Conservation (phyloP, 2,888 invertebrate genomes). For the Orchestes rusci region DNA sequence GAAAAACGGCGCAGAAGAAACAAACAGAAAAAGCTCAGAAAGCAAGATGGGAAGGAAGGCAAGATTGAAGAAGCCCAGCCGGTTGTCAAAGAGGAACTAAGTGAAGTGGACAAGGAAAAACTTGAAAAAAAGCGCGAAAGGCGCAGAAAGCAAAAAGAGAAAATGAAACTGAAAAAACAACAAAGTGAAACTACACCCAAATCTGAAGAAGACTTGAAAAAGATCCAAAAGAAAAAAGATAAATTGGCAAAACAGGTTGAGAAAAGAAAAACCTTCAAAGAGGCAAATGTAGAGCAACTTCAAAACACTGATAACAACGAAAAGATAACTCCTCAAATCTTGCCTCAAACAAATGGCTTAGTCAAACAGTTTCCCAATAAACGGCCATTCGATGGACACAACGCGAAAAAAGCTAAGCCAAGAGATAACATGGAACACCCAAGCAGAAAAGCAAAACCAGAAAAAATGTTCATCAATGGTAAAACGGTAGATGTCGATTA, state of each 20-base stretch:
- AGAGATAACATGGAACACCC: constrained; percentile 35
- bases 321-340: too few species aligned
- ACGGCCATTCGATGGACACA: too few species aligned
- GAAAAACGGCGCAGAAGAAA: not conserved
- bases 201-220: constrained; percentile 28
- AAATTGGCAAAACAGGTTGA: constrained; percentile 30
- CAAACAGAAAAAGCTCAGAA: too few species aligned
- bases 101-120: constrained; percentile 20
- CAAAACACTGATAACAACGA: too few species aligned
- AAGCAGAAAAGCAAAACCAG: constrained; percentile 33
- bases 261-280: constrained; percentile 28
- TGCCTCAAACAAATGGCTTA: too few species aligned
- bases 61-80: too few species aligned
- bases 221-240: constrained; percentile 33
- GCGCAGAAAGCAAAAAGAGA: constrained; percentile 19
- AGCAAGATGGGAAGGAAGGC: too few species aligned
- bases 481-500: constrained; percentile 54
- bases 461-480: constrained; percentile 56
- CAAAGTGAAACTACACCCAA: constrained; percentile 6
- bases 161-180: constrained; percentile 12
- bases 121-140: constrained; percentile 24
- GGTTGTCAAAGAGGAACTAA: constrained; percentile 3
- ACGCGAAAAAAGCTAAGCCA: constrained; percentile 11
- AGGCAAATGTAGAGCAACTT: constrained; percentile 6
- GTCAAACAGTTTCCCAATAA: too few species aligned